Evolutionary conservation across 2,797 vertebrate genomes (phyloP).

Genomic region (Hippoglossus hippoglossus): DNA sequence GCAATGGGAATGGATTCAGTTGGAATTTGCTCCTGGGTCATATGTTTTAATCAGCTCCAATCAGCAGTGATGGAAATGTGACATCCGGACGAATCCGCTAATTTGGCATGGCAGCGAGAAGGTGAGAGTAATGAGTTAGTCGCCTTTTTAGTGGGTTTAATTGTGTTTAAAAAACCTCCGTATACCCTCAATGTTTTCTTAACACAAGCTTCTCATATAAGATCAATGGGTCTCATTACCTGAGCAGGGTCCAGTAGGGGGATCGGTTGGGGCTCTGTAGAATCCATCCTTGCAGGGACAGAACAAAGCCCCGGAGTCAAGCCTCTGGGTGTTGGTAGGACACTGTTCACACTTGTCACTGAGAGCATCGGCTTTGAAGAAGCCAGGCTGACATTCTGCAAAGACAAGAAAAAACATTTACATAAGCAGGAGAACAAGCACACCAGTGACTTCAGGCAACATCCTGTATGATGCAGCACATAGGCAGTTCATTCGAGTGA

Average conservation of each 20-base stretch:
- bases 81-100: no score
- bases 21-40: no score
- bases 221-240: conserved; percentile 77
- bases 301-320: conserved; percentile 68
- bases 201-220: no score
- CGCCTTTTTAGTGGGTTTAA: not conserved
- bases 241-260: conserved; percentile 84
- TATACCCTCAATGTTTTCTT: no score
- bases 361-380: conserved; percentile 87
- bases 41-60: no score
- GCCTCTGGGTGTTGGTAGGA: conserved; percentile 84
- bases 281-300: conserved; percentile 89
- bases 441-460: conserved; percentile 39
- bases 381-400: conserved; percentile 89
- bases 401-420: conserved; percentile 54
- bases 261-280: conserved; percentile 86
- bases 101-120: no score
- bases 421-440: conserved; percentile 53
- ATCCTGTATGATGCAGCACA: not conserved
- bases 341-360: conserved; percentile 83
- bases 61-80: no score
- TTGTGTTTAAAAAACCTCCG: not conserved
- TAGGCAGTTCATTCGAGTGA: conserved; percentile 31
- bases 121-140: no score
- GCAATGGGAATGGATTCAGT: no score